Evolutionary conservation across 2,888 invertebrate genomes (phyloP), one percentile per base, ranked within the genome.

Genomic region (Drosophila phalerata): DNA sequence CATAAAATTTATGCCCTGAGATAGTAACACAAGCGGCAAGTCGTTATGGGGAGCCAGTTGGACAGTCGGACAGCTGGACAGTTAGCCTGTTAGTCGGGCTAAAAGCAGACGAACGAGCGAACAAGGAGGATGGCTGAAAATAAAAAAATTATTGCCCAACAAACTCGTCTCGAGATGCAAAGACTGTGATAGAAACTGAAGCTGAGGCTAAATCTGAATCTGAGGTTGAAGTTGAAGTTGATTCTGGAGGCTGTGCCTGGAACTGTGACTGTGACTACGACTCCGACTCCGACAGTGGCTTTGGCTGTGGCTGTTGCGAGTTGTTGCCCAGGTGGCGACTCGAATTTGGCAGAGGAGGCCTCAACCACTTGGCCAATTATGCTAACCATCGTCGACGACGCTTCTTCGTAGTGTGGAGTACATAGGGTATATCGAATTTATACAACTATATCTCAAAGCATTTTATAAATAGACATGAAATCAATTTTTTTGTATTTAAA

Each of bases 1-100:
- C 79, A 81, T 83, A 79, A 85, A 90, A 85, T 90, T 79, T 86
- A 88, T 90, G 77, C 86, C 88, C 86, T 71, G 70, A 86, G 79
- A 86, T 86, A 88, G 89, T 88, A 87, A 86, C 89, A 81, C 84
- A 88, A 78, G 79, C 90, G 78, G 79, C 90, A 87, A 81, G 86
- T 86, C 88, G 85, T 86, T 86, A 88, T 86, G 73, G 68, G 42
- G 47, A 60, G 68, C 62, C 73, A 65, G 64, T 30, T 49, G 32
- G 49, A 45, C 53, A 42, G 40, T 38, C 51, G 47, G 67, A 17
- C 73, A 32, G 38, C 4, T 22, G 22, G 22, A 22, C 58, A 37
- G 67, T 53, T 42, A 43, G 30, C 49, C 49, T 49, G 32, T 61
- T 48, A 42, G 61, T 53, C 67, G 40, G 34, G 34, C 55, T 19